Base-by-base conservation (phyloP, 2,888 invertebrate species). In the Cartodere bifasciata region DNA sequence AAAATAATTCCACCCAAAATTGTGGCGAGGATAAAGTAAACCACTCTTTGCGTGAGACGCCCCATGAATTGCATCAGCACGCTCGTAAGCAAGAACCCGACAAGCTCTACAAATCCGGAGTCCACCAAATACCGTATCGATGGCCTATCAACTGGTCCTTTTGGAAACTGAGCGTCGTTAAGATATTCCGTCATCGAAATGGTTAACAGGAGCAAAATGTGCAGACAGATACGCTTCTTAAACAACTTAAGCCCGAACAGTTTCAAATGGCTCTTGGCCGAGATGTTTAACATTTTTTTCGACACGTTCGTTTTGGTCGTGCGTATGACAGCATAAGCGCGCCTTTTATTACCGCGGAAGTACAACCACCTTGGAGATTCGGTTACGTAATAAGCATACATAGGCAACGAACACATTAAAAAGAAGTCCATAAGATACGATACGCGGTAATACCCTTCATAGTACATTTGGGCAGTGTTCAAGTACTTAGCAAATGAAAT, bases 331-430 rank as follows among this genome's bases (percentile, higher is more conserved):
- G 14, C 11, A 21, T 28, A 33, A 14, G 23, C 28, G 14, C 21
- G 23, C 9, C 16, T 23, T 12, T 33, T 21, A 11, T 33, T 16
- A 2, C 32, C 32, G 2, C 13, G 14, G 20, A 33, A 33, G 7
- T 28, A 33, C 1, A 33, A 4, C 28, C 29, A 33, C 20, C 32
- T 16, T 3, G 32, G 28, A 1, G 32, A 33, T 23, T 33, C 32
- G 10, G 28, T 13, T 6, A 29, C n/a, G n/a, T n/a, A n/a, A n/a
- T n/a, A n/a, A n/a, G n/a, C n/a, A n/a, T n/a, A n/a, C n/a, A n/a
- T n/a, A n/a, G n/a, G n/a, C n/a, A n/a, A n/a, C n/a, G n/a, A n/a
- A n/a, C n/a, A n/a, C n/a, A n/a, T n/a, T n/a, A n/a, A n/a, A n/a
- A n/a, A n/a, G n/a, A n/a, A n/a, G n/a, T n/a, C n/a, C n/a, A n/a